These are phyloP conservation scores for Anniella stebbinsi DNA, from an alignment of 2,797 vertebrate genomes.

Conservation along the genomic window DNA sequence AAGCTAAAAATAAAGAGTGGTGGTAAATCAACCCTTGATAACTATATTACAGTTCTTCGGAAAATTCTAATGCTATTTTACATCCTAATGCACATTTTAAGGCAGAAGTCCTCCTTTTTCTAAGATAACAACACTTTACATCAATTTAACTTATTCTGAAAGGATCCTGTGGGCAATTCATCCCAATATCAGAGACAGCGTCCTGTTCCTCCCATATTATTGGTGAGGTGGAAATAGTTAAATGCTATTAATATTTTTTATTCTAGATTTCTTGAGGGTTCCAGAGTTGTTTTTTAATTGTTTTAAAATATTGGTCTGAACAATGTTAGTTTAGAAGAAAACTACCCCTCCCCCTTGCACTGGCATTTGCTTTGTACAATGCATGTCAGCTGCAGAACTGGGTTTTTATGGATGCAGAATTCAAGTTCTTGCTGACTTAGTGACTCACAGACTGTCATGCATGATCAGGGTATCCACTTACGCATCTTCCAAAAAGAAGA, in stretches of 20 bases:
- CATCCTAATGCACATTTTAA: slow-evolving; percentile 5
- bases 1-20: background rate
- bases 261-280: background rate
- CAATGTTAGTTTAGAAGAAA: background rate
- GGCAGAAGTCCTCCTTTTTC: slow-evolving; percentile 19
- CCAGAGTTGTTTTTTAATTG: background rate
- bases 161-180: background rate
- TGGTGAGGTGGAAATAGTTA: background rate
- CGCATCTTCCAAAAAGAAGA: background rate
- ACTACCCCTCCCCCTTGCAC: background rate
- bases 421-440: background rate
- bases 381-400: background rate
- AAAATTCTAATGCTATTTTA: slow-evolving; percentile 19
- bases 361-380: background rate
- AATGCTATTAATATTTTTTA: background rate
- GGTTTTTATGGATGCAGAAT: background rate
- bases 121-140: slow-evolving; percentile 8
- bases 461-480: background rate
- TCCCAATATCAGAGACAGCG: background rate
- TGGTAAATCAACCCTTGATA: slow-evolving; percentile 42
- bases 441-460: background rate
- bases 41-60: slow-evolving; percentile 15
- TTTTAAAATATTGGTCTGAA: background rate
- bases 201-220: background rate
- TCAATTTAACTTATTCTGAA: slow-evolving; percentile 25